Percentiles rank a stretch among this genome's conserved stretches.
These are phyloP conservation scores for Parauchenoglanis punctatus DNA, from an alignment of 2,797 vertebrate genomes.

Conservation along the genomic window DNA sequence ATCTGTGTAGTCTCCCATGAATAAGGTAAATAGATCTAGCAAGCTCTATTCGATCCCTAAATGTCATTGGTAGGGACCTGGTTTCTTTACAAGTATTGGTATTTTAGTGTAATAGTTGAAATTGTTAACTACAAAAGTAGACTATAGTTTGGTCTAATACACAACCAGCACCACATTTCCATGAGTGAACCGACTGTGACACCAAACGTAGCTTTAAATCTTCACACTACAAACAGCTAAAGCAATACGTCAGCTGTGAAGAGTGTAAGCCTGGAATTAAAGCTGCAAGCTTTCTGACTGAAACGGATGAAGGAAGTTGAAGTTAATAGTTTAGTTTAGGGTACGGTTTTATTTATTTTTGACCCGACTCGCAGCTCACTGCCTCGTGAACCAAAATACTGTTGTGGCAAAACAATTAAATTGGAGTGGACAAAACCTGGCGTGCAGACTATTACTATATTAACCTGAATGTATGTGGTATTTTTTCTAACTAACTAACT, in stretches of 20 bases:
- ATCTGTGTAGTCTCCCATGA: too few relatives aligned
- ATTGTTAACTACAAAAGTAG: not conserved
- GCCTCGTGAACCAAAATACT: conserved; percentile 48
- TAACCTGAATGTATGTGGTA: not conserved
- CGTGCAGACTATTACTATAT: not conserved
- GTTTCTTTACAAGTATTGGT: not conserved
- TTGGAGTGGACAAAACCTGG: not conserved
- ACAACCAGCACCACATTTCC: not conserved
- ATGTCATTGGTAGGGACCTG: not conserved
- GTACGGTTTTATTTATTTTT: not conserved
- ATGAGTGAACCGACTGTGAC: not conserved
- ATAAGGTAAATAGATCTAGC: too few relatives aligned
- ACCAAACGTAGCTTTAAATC: not conserved
- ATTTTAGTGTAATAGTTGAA: not conserved
- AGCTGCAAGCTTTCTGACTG: not conserved
- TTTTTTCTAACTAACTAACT: not conserved
- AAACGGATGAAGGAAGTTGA: not conserved
- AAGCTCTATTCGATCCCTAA: not conserved
- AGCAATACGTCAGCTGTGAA: not conserved
- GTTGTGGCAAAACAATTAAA: not conserved
- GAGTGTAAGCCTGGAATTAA: not conserved
- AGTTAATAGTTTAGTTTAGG: not conserved
- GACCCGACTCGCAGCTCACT: conserved; percentile 39
- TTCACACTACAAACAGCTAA: not conserved
- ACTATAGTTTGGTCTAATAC: not conserved